Evolutionary conservation across 2,888 invertebrate species (phyloP).

Genomic region (Coenonympha glycerion): DNA sequence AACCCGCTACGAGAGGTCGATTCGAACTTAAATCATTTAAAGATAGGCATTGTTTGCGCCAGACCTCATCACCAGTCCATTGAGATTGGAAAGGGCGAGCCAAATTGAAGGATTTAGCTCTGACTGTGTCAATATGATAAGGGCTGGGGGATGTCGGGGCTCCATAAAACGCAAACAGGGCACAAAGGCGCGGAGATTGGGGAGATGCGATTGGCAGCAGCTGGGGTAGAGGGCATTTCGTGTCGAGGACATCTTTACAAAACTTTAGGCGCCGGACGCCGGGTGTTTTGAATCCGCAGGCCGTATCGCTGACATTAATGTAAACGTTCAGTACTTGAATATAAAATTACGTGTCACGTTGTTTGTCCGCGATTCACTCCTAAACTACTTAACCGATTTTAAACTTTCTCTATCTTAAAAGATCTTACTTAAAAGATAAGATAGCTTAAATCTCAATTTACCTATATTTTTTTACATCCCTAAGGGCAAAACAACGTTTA

Average conservation of each 20-base stretch:
- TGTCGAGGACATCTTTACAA: slow-evolving; percentile 36
- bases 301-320: slow-evolving; percentile 3
- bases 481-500: no score
- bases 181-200: slow-evolving; percentile 54
- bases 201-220: slow-evolving; percentile 50
- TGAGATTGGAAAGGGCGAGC: slow-evolving; percentile 47
- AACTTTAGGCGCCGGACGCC: slow-evolving; percentile 30
- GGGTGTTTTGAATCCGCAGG: not conserved
- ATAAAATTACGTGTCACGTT: no score
- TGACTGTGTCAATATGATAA: slow-evolving; percentile 68
- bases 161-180: slow-evolving; percentile 57
- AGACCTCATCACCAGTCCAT: slow-evolving; percentile 28
- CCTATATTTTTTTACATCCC: no score
- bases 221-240: slow-evolving; percentile 35
- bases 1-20: not conserved
- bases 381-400: no score
- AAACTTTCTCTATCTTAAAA: no score
- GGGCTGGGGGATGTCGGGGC: slow-evolving; percentile 51
- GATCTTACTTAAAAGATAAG: no score
- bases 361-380: no score
- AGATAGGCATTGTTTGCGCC: slow-evolving; percentile 24
- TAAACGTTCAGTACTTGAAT: not conserved
- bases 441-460: no score
- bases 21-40: not conserved
- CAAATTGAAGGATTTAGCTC: slow-evolving; percentile 62